A percentile compares a stretch with the other conserved stretches of the same genome.
These are phyloP conservation scores for Helogale parvula DNA, from an alignment of 2,113 vertebrate genomes.

Conservation along the genomic window DNA sequence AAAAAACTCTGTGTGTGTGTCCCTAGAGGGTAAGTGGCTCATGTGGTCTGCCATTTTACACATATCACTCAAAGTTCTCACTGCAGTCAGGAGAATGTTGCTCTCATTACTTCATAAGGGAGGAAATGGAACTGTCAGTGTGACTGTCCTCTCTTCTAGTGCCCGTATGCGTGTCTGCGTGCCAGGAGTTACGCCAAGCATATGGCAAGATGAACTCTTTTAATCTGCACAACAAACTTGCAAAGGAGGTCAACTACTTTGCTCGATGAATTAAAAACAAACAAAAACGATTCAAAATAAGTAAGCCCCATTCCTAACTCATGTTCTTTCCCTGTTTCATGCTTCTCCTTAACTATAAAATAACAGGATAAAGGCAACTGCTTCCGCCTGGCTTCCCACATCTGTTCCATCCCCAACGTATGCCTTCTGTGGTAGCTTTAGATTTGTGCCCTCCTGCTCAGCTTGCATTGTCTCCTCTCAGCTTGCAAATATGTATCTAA, in stretches of 20 bases:
- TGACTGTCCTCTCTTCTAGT: too few relatives aligned
- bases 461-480: background rate
- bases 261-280: background rate
- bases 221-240: background rate
- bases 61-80: background rate
- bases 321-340: background rate
- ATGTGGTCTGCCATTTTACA: background rate
- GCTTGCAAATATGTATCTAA: background rate
- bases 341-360: background rate
- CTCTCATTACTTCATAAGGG: background rate
- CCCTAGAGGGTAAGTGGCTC: background rate
- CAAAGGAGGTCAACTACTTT: background rate
- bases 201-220: background rate
- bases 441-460: background rate
- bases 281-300: background rate
- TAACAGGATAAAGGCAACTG: background rate
- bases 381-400: background rate
- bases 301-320: background rate
- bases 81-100: background rate
- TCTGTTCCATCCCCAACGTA: background rate
- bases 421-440: background rate
- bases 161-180: rapidly evolving
- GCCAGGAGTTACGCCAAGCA: background rate
- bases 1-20: background rate
- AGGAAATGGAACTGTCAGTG: background rate